Percentiles rank a stretch among this genome's conserved stretches.
phyloP scores from a whole-genome alignment of 23 tunicate genomes.

The Oikopleura vanhoeffeni region DNA sequence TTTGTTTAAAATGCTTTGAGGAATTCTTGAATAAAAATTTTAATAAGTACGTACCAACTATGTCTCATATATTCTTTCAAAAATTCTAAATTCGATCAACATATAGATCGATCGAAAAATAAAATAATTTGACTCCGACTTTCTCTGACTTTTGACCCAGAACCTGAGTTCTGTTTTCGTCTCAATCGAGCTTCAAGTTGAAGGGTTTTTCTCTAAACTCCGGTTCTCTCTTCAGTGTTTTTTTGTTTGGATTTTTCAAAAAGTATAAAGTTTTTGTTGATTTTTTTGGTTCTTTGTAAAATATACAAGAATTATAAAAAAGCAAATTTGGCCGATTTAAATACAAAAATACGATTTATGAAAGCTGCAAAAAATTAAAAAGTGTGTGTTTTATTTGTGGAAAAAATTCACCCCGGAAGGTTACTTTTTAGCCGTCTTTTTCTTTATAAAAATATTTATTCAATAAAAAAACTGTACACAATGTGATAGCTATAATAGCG shows the following conservation, averaged over 20 bases:
- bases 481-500: neutral
- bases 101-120: conserved; percentile 4
- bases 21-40: too few relatives aligned
- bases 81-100: neutral
- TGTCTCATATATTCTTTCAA: neutral
- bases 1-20: too few relatives aligned
- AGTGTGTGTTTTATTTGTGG: too few relatives aligned
- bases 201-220: neutral
- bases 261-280: neutral
- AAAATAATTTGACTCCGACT: neutral
- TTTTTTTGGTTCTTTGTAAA: neutral
- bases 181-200: too few relatives aligned
- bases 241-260: neutral
- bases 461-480: neutral
- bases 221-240: neutral
- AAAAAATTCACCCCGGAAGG: too few relatives aligned
- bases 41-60: neutral
- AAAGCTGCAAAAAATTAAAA: neutral
- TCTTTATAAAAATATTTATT: neutral
- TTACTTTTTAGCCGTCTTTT: neutral
- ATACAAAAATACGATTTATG: neutral
- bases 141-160: neutral
- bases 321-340: neutral
- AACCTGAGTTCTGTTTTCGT: neutral
- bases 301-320: neutral